phyloP scores from a whole-genome alignment of 2,113 vertebrate genomes.

The Cygnus buccinator region DNA sequence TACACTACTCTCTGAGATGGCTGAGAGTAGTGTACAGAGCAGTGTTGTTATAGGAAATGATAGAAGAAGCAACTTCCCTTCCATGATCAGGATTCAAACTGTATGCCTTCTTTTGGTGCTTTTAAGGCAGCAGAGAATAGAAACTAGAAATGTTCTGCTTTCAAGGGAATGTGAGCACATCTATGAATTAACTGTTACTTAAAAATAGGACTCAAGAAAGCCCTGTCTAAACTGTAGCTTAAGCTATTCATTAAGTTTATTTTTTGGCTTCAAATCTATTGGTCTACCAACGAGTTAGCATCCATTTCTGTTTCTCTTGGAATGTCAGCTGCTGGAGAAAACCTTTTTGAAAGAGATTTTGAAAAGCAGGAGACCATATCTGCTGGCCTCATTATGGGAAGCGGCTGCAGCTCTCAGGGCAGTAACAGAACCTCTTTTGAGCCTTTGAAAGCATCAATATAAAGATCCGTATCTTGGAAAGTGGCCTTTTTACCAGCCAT shows the following conservation, averaged over 20 bases:
- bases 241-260: not conserved
- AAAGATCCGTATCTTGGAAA: conserved; percentile 67
- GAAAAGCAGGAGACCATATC: not conserved
- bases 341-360: conserved; percentile 1
- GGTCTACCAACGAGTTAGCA: not conserved
- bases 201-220: not conserved
- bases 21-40: not conserved
- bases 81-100: not conserved
- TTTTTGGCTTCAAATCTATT: not conserved
- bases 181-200: not conserved
- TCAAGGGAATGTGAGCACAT: not conserved
- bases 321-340: not conserved
- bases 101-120: not conserved
- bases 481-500: conserved; percentile 52
- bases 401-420: conserved; percentile 14
- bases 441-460: conserved; percentile 61
- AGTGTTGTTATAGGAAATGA: not conserved
- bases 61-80: not conserved
- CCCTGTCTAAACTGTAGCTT: not conserved
- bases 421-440: conserved; percentile 46
- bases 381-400: conserved; percentile 25
- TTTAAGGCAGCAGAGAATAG: not conserved
- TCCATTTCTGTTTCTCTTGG: not conserved
- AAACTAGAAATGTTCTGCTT: not conserved
- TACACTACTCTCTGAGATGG: not conserved